Percentiles rank a stretch among this genome's conserved stretches.
Conservation (phyloP, 2,797 vertebrate genomes). For the Neostethus bicornis region DNA sequence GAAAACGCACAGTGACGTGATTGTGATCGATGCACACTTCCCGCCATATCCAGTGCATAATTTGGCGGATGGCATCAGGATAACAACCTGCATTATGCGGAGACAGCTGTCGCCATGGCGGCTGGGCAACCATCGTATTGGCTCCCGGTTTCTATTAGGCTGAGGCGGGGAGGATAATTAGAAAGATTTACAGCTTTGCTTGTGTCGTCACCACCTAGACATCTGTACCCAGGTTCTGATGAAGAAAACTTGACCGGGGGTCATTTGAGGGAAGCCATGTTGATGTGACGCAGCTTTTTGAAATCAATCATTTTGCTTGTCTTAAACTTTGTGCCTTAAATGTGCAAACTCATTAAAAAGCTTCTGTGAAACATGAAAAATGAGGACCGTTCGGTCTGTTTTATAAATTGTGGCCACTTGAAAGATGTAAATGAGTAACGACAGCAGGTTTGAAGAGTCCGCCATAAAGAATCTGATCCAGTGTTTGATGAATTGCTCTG, state of each 20-base stretch:
- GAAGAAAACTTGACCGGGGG: constrained; percentile 37
- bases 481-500: constrained; percentile 40
- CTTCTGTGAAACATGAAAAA: neutral
- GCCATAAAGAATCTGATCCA: constrained; percentile 33
- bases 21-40: constrained; percentile 73
- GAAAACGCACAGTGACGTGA: constrained; percentile 72
- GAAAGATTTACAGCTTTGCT: constrained; percentile 70
- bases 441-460: constrained; percentile 19
- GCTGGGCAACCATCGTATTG: constrained; percentile 53
- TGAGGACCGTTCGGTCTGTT: neutral
- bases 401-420: constrained; percentile 14
- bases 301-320: neutral
- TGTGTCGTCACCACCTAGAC: constrained; percentile 65
- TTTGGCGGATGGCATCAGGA: constrained; percentile 73
- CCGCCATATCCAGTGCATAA: constrained; percentile 61
- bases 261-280: constrained; percentile 15
- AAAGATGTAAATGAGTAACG: constrained; percentile 28
- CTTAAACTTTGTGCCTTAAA: neutral
- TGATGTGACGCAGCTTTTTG: constrained; percentile 2
- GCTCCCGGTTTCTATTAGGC: constrained; percentile 63
- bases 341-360: constrained; percentile 8
- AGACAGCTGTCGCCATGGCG: constrained; percentile 78
- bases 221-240: constrained; percentile 45
- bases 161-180: constrained; percentile 74
- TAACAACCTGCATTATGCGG: constrained; percentile 76